Conservation (phyloP, 2,888 invertebrate species). For the Bellardia pandia region DNA sequence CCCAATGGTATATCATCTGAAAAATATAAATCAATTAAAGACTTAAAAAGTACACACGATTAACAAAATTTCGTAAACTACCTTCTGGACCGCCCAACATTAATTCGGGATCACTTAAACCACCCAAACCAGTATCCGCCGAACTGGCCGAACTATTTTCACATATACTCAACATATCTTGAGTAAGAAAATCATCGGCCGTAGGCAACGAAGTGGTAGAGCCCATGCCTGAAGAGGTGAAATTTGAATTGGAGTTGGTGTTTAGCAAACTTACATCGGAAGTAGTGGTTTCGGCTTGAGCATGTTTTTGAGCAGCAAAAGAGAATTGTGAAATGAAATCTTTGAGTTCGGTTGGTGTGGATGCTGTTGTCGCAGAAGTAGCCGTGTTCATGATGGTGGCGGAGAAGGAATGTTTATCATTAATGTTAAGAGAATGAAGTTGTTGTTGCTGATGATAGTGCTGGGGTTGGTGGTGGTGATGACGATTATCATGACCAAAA, state of each 20-base stretch:
- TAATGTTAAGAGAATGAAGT: constrained; percentile 42
- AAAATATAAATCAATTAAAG: constrained; percentile 43
- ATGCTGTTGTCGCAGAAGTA: constrained; percentile 45
- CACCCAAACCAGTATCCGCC: constrained; percentile 86
- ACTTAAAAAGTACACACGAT: background rate
- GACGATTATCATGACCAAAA: constrained; percentile 73
- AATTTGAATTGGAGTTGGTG: constrained; percentile 78
- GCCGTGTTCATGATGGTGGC: background rate
- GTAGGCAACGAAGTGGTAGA: constrained; percentile 75
- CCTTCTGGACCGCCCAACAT: constrained; percentile 85
- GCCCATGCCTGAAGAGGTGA: constrained; percentile 76
- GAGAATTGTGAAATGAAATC: constrained; percentile 69
- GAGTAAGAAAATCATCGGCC: constrained; percentile 80
- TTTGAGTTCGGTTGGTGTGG: constrained; percentile 72
- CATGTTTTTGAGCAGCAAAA: constrained; percentile 65
- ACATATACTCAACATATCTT: constrained; percentile 84
- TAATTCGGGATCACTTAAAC: constrained; percentile 87
- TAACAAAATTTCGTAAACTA: constrained; percentile 73
- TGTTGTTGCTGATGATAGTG: constrained; percentile 48
- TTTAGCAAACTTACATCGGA: constrained; percentile 73
- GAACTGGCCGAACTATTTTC: constrained; percentile 88
- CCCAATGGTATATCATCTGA: constrained; percentile 85
- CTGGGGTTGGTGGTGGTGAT: constrained; percentile 68
- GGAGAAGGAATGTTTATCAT: constrained; percentile 69
- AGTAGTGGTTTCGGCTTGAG: constrained; percentile 66